A percentile compares a stretch with the other conserved stretches of the same genome.
Evolutionary conservation across 2,888 invertebrate species (phyloP).

Genomic region (Hydraecia micacea): DNA sequence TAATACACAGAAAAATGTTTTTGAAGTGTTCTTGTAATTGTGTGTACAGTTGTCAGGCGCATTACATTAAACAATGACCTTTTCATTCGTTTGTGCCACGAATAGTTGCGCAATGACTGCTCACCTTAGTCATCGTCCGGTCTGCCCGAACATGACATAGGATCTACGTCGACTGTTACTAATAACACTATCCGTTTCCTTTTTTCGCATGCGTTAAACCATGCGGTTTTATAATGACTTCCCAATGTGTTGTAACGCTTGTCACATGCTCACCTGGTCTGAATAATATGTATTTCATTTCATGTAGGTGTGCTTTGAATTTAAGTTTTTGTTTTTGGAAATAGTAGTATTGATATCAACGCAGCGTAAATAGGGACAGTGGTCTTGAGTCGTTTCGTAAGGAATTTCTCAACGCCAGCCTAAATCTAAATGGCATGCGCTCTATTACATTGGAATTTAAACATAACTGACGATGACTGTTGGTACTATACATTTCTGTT

Average conservation of each 20-base stretch:
- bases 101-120: slow-evolving; percentile 65
- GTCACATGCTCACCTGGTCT: slow-evolving; percentile 3
- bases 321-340: not conserved
- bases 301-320: slow-evolving; percentile 4
- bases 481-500: not conserved
- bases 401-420: not conserved
- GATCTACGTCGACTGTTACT: slow-evolving; percentile 58
- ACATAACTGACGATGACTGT: not conserved
- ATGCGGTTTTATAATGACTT: slow-evolving; percentile 37
- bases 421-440: not conserved
- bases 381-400: not conserved
- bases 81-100: slow-evolving; percentile 60
- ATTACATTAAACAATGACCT: slow-evolving; percentile 64
- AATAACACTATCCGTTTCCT: slow-evolving; percentile 64
- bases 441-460: not conserved
- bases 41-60: slow-evolving; percentile 61
- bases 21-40: slow-evolving; percentile 51
- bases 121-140: slow-evolving; percentile 63
- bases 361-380: too few species aligned
- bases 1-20: slow-evolving; percentile 28
- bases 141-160: slow-evolving; percentile 47
- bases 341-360: not conserved
- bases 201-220: slow-evolving; percentile 52
- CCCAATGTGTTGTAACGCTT: slow-evolving; percentile 27
- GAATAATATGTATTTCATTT: slow-evolving; percentile 11